These are phyloP conservation scores for Apis cerana DNA, from an alignment of 1,140 invertebrate species.

Conservation along the genomic window DNA sequence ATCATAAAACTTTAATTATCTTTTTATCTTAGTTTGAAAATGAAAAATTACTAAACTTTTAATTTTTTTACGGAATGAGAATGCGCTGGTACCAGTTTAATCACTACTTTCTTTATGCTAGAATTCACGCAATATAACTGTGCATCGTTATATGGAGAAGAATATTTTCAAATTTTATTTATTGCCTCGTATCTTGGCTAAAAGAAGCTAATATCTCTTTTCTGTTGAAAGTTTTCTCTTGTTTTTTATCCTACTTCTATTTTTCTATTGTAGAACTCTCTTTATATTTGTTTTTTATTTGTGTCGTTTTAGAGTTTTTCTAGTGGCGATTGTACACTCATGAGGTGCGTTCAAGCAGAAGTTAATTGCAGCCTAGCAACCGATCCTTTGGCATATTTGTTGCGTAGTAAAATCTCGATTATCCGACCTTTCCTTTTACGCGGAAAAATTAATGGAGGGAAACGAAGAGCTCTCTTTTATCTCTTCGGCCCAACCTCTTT, in stretches of 20 bases:
- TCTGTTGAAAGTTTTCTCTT: neutral
- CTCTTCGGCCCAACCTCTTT: neutral
- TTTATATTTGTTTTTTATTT: neutral
- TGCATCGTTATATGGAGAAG: too few species aligned
- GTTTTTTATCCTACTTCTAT: too few species aligned
- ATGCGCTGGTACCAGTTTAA: neutral
- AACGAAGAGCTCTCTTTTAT: neutral
- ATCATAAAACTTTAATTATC: too few species aligned
- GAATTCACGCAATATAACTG: neutral
- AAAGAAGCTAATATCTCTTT: neutral
- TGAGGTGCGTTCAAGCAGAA: neutral
- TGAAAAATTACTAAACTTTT: too few species aligned
- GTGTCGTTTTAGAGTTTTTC: neutral
- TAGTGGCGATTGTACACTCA: neutral
- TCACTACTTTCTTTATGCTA: neutral
- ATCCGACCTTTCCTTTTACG: neutral
- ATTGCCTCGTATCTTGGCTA: neutral
- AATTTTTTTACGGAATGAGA: too few species aligned
- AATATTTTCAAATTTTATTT: neutral
- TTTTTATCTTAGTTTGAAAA: too few species aligned
- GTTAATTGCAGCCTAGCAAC: neutral
- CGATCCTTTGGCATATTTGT: neutral
- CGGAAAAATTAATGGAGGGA: neutral
- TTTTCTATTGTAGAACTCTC: neutral
- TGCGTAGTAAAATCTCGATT: conserved; percentile 6